Evolutionary conservation across 2,888 invertebrate genomes (phyloP).

Genomic region (Chrysodeixis includens): DNA sequence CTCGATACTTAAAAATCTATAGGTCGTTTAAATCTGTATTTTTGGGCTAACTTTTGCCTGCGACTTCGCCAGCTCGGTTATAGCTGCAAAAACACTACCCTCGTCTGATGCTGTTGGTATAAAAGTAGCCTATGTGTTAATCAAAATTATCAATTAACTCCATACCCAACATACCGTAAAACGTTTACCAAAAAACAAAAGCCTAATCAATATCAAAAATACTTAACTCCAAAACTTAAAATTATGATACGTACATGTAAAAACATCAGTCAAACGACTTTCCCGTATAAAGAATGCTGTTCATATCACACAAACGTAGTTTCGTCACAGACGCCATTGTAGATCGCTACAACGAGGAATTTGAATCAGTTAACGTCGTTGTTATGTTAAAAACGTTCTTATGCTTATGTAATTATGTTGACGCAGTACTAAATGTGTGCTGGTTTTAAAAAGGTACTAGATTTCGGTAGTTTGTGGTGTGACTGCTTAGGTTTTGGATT

Average conservation of each 20-base stretch:
- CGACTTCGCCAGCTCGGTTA: too few relatives aligned
- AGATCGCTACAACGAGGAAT: constrained; percentile 47
- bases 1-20: too few relatives aligned
- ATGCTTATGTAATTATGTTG: constrained; percentile 51
- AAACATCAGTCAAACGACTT: constrained; percentile 42
- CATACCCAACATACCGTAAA: too few relatives aligned
- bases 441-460: constrained; percentile 7
- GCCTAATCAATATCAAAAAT: too few relatives aligned
- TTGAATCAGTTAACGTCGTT: constrained; percentile 58
- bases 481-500: not conserved
- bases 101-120: too few relatives aligned
- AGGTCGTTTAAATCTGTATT: too few relatives aligned
- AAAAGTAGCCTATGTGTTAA: too few relatives aligned
- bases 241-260: constrained; percentile 18
- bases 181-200: too few relatives aligned
- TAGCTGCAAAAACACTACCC: too few relatives aligned
- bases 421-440: constrained; percentile 14
- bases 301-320: constrained; percentile 45
- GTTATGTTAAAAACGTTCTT: constrained; percentile 46
- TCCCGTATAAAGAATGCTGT: constrained; percentile 57
- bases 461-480: not conserved
- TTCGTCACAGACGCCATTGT: constrained; percentile 51
- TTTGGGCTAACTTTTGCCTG: too few relatives aligned
- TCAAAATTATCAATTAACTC: too few relatives aligned
- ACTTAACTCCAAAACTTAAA: not conserved